Conservation (phyloP, 2,888 invertebrate genomes). For the Tenthredo notha region DNA sequence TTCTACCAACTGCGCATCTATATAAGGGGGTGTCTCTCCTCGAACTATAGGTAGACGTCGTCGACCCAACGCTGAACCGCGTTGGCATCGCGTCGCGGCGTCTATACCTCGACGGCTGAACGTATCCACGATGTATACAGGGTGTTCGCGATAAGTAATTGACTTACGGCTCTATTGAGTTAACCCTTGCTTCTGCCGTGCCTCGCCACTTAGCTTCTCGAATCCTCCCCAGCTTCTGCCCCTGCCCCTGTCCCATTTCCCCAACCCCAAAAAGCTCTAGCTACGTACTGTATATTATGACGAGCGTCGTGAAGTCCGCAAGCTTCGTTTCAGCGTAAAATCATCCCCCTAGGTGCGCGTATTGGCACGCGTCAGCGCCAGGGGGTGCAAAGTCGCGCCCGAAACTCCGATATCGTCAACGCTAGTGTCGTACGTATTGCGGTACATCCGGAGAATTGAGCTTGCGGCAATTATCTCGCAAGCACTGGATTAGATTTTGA, state of each 20-base stretch:
- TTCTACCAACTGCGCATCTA: conserved; percentile 47
- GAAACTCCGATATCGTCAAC: background rate
- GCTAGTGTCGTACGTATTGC: conserved; percentile 25
- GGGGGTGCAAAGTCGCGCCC: conserved; percentile 11
- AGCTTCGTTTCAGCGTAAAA: background rate
- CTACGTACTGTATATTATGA: background rate
- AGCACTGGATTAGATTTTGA: background rate
- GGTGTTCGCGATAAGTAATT: conserved; percentile 78
- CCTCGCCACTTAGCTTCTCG: conserved; percentile 73
- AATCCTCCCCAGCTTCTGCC: conserved; percentile 35
- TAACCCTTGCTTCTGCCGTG: conserved; percentile 76
- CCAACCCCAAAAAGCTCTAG: background rate
- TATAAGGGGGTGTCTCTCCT: conserved; percentile 24
- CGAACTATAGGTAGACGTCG: conserved; percentile 29
- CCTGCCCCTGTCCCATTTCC: background rate
- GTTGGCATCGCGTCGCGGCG: conserved; percentile 25
- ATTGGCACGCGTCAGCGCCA: background rate
- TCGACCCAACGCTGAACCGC: conserved; percentile 32
- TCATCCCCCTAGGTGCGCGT: conserved; percentile 4
- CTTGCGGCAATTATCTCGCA: background rate
- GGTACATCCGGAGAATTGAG: conserved; percentile 5
- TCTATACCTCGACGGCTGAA: conserved; percentile 63
- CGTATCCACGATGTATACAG: conserved; percentile 75
- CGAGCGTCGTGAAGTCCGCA: conserved; percentile 33
- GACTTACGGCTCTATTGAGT: conserved; percentile 77